These are phyloP conservation scores for Folsomia manolachei DNA, from an alignment of 2,888 invertebrate species.

Conservation along the genomic window DNA sequence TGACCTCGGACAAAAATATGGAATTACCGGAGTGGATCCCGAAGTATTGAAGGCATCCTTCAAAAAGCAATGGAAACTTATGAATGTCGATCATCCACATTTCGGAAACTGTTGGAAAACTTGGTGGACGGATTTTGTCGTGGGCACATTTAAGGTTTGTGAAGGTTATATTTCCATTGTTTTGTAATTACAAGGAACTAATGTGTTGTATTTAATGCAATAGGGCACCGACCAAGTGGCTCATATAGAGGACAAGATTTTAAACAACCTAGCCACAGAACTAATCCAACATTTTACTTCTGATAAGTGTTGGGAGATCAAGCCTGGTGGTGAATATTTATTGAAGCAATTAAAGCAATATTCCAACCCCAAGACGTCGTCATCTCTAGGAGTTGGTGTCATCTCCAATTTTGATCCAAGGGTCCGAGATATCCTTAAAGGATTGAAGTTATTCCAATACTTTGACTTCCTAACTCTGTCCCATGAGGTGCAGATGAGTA, in stretches of 20 bases:
- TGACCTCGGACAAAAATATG: constrained; percentile 67
- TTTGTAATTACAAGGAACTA: not conserved
- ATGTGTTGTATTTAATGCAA: constrained; percentile 23
- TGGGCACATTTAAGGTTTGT: constrained; percentile 62
- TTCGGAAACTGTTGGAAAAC: constrained; percentile 72
- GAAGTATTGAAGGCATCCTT: constrained; percentile 58
- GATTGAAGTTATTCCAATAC: constrained; percentile 65
- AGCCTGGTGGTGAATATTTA: constrained; percentile 65
- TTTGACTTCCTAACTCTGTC: constrained; percentile 80
- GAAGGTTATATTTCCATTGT: not conserved
- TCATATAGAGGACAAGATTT: constrained; percentile 7
- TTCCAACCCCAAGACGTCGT: not conserved
- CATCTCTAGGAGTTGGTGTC: constrained; percentile 63
- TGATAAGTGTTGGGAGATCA: constrained; percentile 69
- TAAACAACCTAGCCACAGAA: constrained; percentile 46
- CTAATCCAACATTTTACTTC: constrained; percentile 64
- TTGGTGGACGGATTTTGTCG: constrained; percentile 78
- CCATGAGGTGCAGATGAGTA: constrained; percentile 66
- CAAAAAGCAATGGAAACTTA: constrained; percentile 63
- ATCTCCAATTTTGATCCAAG: constrained; percentile 88
- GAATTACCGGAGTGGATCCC: constrained; percentile 57
- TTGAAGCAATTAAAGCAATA: constrained; percentile 60
- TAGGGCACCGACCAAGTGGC: constrained; percentile 16
- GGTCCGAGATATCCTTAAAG: constrained; percentile 65
- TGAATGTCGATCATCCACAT: constrained; percentile 72